phyloP scores from a whole-genome alignment of 2,113 vertebrate species.

The Platycercus adscitus region DNA sequence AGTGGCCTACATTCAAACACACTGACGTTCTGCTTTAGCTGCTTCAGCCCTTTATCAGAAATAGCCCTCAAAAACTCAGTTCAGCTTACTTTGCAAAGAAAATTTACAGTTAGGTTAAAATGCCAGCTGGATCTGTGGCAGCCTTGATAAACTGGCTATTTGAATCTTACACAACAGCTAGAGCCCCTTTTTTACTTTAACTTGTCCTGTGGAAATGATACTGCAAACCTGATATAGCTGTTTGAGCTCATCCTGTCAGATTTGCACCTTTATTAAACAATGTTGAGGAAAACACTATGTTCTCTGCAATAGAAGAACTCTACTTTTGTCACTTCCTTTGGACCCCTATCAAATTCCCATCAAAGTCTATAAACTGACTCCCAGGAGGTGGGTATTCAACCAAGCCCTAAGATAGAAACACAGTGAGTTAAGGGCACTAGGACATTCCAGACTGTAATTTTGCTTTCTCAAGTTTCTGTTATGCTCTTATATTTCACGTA shows the following conservation, averaged over 20 bases:
- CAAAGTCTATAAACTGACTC: not conserved
- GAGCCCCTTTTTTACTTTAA: not conserved
- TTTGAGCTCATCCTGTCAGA: not conserved
- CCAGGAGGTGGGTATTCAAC: not conserved
- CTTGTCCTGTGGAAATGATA: not conserved
- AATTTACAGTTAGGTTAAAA: not conserved
- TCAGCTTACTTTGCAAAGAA: not conserved
- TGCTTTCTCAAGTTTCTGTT: not conserved
- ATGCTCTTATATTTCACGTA: not conserved
- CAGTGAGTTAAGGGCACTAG: accelerated
- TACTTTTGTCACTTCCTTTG: not conserved
- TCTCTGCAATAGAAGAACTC: not conserved
- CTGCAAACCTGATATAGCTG: not conserved
- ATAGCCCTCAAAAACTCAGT: not conserved
- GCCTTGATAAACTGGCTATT: not conserved
- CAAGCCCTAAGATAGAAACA: not conserved
- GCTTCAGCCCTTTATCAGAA: not conserved
- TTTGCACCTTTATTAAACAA: not conserved
- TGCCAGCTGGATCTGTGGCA: not conserved
- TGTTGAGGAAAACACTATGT: not conserved
- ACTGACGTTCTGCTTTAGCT: not conserved
- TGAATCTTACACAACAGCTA: not conserved
- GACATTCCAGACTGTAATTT: accelerated
- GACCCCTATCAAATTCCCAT: not conserved
- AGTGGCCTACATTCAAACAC: not conserved